Percentiles rank a stretch among this genome's conserved stretches.
phyloP scores from a whole-genome alignment of 2,113 vertebrate species.

The Globicephala melas region DNA sequence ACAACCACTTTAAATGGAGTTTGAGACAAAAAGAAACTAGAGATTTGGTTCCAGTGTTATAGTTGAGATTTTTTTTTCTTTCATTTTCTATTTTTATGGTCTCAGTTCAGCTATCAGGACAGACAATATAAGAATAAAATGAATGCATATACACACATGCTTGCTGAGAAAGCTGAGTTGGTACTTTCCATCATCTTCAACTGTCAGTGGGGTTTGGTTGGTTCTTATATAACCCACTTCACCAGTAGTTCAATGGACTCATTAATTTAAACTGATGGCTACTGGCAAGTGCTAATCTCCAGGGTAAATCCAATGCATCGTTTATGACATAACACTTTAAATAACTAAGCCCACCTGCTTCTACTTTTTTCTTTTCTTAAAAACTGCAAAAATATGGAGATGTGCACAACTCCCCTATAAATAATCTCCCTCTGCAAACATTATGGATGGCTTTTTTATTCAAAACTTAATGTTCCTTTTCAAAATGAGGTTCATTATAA shows the following conservation, averaged over 20 bases:
- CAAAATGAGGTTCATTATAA: conserved; percentile 25
- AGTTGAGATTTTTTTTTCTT: not conserved
- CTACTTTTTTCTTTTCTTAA: not conserved
- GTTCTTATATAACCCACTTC: not conserved
- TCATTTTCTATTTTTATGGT: not conserved
- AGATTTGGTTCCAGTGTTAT: not conserved
- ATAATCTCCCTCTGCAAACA: not conserved
- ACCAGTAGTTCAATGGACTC: not conserved
- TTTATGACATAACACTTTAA: not conserved
- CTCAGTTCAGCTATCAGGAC: not conserved
- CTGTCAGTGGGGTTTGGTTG: not conserved
- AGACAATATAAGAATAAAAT: not conserved
- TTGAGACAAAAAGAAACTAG: not conserved
- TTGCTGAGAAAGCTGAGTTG: not conserved
- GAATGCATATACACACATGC: not conserved
- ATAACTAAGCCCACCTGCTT: not conserved
- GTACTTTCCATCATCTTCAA: not conserved
- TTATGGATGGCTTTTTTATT: not conserved
- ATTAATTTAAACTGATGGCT: conserved; percentile 3
- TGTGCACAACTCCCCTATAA: not conserved
- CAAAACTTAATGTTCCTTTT: not conserved
- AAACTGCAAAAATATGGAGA: not conserved
- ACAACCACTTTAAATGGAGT: not conserved
- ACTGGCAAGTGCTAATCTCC: not conserved
- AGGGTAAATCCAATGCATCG: not conserved